Conservation (phyloP, 2,797 vertebrate genomes). For the Decapterus maruadsi region DNA sequence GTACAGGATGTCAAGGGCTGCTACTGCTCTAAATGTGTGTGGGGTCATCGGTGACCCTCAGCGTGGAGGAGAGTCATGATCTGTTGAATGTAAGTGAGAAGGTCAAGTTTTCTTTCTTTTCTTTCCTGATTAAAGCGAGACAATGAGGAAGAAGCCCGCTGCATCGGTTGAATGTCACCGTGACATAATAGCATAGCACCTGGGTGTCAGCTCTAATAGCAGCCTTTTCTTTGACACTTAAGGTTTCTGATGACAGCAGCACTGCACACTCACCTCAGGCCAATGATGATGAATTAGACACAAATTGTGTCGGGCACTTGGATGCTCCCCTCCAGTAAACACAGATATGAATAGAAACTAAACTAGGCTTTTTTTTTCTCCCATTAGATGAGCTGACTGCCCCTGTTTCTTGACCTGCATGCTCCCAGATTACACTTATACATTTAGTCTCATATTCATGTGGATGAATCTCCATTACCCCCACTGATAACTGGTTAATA, state of each 20-base stretch:
- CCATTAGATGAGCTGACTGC: too few relatives aligned
- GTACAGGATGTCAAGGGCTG: too few relatives aligned
- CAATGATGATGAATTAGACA: not conserved
- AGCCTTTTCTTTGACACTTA: too few relatives aligned
- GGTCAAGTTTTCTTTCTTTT: not conserved
- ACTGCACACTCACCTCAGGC: not conserved
- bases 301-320: too few relatives aligned
- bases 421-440: not conserved
- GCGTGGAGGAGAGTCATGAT: not conserved
- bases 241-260: too few relatives aligned
- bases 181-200: too few relatives aligned
- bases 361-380: not conserved
- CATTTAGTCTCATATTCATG: too few relatives aligned
- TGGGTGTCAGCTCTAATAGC: too few relatives aligned
- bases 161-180: not conserved
- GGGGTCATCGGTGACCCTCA: not conserved
- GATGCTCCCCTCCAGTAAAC: not conserved
- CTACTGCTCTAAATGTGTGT: not conserved
- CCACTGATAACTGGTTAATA: too few relatives aligned
- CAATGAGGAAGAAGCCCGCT: not conserved
- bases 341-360: not conserved
- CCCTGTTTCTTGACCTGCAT: not conserved
- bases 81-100: not conserved
- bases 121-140: not conserved
- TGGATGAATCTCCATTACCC: too few relatives aligned